These are phyloP conservation scores for Eilema griseolum DNA, from an alignment of 2,888 invertebrate species.

Conservation along the genomic window DNA sequence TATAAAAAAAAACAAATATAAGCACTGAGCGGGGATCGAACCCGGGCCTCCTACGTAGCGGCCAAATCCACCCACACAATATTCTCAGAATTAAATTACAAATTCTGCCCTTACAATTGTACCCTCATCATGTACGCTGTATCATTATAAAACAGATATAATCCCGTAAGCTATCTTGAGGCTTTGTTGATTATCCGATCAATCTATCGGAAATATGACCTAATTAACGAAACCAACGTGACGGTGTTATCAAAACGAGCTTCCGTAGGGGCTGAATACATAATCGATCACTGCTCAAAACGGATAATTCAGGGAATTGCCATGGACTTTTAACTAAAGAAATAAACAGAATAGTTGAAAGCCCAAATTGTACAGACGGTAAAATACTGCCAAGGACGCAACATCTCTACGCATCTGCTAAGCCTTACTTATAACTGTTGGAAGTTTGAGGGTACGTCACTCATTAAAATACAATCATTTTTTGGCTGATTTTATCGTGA, in stretches of 20 bases:
- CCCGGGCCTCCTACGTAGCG: too few species aligned
- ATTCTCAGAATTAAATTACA: neutral
- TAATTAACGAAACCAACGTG: conserved; percentile 50
- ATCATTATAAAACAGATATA: conserved; percentile 1
- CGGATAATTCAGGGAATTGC: neutral
- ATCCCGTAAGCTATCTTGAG: conserved; percentile 2
- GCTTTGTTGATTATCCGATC: conserved; percentile 43
- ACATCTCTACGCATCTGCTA: too few species aligned
- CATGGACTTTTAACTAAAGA: conserved; percentile 6
- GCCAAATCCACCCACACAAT: neutral
- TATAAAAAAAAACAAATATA: too few species aligned
- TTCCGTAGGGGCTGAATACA: conserved; percentile 36
- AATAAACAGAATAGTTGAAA: too few species aligned
- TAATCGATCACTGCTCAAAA: conserved; percentile 22
- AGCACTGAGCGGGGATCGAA: too few species aligned
- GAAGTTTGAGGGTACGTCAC: too few species aligned
- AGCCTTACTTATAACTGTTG: too few species aligned
- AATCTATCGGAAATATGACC: conserved; percentile 25
- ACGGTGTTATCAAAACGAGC: conserved; percentile 39
- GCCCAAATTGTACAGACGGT: too few species aligned
- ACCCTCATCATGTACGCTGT: neutral
- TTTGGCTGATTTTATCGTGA: too few species aligned
- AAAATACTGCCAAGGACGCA: too few species aligned
- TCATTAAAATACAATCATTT: too few species aligned
- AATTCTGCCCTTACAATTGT: neutral